Conservation (phyloP, 2,113 vertebrate genomes). For the Rhabdomys dilectus region DNA sequence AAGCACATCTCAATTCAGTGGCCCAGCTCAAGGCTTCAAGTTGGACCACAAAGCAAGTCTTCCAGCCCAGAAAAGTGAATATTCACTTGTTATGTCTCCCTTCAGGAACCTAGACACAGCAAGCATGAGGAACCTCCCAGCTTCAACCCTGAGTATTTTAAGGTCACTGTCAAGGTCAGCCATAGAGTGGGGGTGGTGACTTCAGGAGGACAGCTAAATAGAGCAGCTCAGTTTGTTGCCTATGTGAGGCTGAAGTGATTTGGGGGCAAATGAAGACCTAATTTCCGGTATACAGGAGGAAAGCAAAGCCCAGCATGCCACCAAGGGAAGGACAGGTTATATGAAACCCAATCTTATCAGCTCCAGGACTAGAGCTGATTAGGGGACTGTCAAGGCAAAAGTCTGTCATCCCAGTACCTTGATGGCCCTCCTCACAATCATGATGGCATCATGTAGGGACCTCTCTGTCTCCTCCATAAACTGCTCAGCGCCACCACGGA, state of each 20-base stretch:
- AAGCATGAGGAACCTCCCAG: background rate
- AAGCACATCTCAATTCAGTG: background rate
- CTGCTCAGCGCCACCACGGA: conserved; percentile 96
- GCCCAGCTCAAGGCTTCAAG: background rate
- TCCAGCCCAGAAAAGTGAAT: background rate
- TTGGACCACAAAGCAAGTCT: background rate
- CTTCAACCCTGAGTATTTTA: background rate
- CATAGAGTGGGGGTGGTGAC: background rate
- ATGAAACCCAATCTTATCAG: background rate
- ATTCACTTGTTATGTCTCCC: background rate
- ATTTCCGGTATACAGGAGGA: background rate
- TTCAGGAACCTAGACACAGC: background rate
- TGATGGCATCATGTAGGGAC: conserved; percentile 98
- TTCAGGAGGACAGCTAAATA: background rate
- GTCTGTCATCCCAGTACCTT: conserved; percentile 88
- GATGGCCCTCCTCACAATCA: conserved; percentile 98
- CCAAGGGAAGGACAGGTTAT: background rate
- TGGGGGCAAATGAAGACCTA: background rate
- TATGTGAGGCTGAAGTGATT: conserved; percentile 9
- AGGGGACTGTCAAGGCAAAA: background rate
- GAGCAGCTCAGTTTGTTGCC: background rate
- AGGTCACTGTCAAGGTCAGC: background rate
- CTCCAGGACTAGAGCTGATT: background rate
- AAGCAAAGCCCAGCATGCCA: background rate
- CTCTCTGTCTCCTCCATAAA: conserved; percentile 99